These are phyloP conservation scores for Drepanosiphum platanoidis DNA, from an alignment of 2,888 invertebrate species.

Conservation along the genomic window DNA sequence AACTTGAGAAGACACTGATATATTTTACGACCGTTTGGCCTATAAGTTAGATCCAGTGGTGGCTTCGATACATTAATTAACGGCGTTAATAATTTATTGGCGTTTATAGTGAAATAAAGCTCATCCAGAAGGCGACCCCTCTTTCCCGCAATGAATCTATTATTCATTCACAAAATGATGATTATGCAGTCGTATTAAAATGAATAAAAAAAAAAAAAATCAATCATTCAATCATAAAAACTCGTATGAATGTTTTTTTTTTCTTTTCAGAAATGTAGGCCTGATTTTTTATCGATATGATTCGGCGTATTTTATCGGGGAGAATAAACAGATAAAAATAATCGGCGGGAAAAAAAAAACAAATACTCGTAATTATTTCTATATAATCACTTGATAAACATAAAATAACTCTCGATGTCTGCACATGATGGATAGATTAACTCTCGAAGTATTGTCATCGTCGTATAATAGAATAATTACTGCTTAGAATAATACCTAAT, in stretches of 20 bases:
- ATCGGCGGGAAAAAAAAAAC: neutral
- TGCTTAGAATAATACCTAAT: neutral
- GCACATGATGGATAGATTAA: too few species aligned
- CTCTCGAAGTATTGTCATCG: neutral
- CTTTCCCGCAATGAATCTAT: neutral
- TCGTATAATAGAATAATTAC: too few species aligned
- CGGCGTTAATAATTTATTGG: slow-evolving; percentile 46
- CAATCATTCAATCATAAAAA: neutral
- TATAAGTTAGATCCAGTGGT: slow-evolving; percentile 20
- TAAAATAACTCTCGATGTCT: neutral
- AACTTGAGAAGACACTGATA: slow-evolving; percentile 48
- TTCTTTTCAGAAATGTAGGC: neutral
- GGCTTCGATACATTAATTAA: slow-evolving; percentile 33
- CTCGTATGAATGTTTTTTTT: neutral
- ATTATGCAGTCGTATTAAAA: neutral
- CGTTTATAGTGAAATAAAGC: slow-evolving; percentile 26
- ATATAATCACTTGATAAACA: neutral
- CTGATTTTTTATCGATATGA: neutral
- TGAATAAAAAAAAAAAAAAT: neutral
- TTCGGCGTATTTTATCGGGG: neutral
- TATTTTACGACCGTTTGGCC: slow-evolving; percentile 32
- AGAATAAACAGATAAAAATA: neutral
- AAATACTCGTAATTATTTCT: neutral
- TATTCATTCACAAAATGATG: slow-evolving; percentile 40
- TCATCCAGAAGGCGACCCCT: neutral